Evolutionary conservation across 2,888 invertebrate genomes (phyloP), one percentile per base, ranked within the genome.

Genomic region (Noctua fimbriata): DNA sequence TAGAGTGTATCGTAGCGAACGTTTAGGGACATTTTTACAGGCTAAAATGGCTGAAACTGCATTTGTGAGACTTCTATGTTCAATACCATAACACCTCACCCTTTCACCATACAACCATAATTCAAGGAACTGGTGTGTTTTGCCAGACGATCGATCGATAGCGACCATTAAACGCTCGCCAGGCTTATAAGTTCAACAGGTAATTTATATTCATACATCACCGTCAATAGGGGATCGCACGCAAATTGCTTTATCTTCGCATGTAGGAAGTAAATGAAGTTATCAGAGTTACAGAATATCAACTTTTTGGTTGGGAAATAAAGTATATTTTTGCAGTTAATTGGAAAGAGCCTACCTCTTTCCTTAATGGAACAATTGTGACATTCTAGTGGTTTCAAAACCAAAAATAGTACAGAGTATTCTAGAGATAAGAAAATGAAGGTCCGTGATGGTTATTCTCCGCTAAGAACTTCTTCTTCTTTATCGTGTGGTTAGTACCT

Each of bases 161-260:
- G 36, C 52, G 9, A 16, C 84, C 52, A 67, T 67, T 79, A 63
- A 71, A 74, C 14, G 47, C n/a, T 79, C 36, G 67, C 69, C 69
- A 49, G 41, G 49, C 41, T 75, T 76, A 55, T 69, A 69, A 77
- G 71, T 67, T 87, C 84, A 86, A 88, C 84, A 83, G 79, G 86
- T 87, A 83, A 87, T 89, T 79, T 85, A 85, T 90, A 88, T 86
- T 88, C 84, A 87, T 88, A 89, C 78, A 73, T 79, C 77, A 79
- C 65, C 65, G 78, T 79, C 85, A 83, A 79, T 76, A 76, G 73
- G 69, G 79, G 66, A 71, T 55, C 74, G 73, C 21, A 60, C 75
- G 74, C 73, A 86, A 87, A 87, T 88, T 88, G 77, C 75, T 82
- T 81, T 76, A 83, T 76, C 78, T 82, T 78, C 75, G 44, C 58